A percentile compares a stretch with the other conserved stretches of the same genome.
Conservation (phyloP, 2,888 invertebrate species). For the Erebia palarica region DNA sequence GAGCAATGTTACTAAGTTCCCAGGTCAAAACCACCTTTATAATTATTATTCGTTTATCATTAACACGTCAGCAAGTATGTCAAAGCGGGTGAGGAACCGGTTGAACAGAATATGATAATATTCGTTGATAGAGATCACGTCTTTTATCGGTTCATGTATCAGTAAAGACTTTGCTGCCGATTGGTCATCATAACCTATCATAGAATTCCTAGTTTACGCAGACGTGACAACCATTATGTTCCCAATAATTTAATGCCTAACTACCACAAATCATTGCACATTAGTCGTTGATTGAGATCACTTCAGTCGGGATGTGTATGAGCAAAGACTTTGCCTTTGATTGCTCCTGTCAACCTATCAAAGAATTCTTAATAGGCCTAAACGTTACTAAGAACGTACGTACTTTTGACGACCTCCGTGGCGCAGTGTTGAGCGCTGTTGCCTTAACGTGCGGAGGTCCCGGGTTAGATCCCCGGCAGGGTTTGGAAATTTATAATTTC, state of each 20-base stretch:
- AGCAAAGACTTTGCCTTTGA: neutral
- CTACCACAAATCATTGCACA: neutral
- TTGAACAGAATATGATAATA: neutral
- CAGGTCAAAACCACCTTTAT: too few species aligned
- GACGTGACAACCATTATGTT: neutral
- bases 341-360: neutral
- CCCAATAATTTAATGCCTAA: neutral
- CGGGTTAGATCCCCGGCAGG: too few species aligned
- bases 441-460: too few species aligned
- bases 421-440: too few species aligned
- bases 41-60: too few species aligned
- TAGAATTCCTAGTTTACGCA: neutral
- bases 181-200: too few species aligned
- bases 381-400: too few species aligned
- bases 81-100: neutral
- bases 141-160: neutral
- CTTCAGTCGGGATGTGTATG: neutral
- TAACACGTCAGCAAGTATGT: neutral
- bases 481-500: too few species aligned
- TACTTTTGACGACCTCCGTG: too few species aligned
- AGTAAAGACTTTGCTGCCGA: neutral
- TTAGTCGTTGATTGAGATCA: constrained; percentile 10
- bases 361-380: neutral
- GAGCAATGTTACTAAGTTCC: too few species aligned
- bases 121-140: neutral